Evolutionary conservation across 2,113 vertebrate species (phyloP).

Genomic region (Suricata suricatta): DNA sequence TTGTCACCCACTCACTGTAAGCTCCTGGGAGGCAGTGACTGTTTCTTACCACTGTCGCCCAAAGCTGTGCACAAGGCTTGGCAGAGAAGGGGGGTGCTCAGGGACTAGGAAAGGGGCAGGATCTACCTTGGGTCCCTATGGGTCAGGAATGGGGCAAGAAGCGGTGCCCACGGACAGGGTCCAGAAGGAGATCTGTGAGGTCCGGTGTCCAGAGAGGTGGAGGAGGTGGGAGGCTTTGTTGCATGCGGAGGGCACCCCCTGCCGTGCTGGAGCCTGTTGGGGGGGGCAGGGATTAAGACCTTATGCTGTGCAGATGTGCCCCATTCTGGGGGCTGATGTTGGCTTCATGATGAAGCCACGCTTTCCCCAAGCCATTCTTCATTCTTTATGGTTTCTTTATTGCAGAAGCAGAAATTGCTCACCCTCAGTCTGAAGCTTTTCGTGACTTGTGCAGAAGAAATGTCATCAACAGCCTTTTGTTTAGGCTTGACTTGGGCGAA

Average conservation of each 20-base stretch:
- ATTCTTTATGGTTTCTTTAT: slow-evolving; percentile 43
- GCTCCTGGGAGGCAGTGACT: background rate
- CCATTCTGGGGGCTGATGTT: background rate
- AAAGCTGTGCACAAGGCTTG: background rate
- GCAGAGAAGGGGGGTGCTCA: background rate
- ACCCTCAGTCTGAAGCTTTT: slow-evolving; percentile 54
- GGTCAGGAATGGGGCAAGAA: background rate
- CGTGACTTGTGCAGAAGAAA: slow-evolving; percentile 68
- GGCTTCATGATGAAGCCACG: background rate
- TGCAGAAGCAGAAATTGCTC: slow-evolving; percentile 54
- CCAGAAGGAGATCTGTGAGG: background rate
- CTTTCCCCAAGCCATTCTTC: slow-evolving; percentile 20
- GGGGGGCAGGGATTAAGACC: background rate
- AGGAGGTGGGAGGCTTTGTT: background rate
- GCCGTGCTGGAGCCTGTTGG: background rate
- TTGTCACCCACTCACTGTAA: background rate
- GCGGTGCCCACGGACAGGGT: background rate
- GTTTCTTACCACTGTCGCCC: background rate
- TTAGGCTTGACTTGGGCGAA: slow-evolving; percentile 57
- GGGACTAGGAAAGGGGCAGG: background rate
- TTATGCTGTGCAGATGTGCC: background rate
- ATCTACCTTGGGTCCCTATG: background rate
- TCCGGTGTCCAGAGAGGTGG: background rate
- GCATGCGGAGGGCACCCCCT: background rate
- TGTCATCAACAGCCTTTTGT: slow-evolving; percentile 78